Percentiles rank a stretch among this genome's conserved stretches.
Evolutionary conservation across 2,888 invertebrate genomes (phyloP).

Genomic region (Philereme vetulata): DNA sequence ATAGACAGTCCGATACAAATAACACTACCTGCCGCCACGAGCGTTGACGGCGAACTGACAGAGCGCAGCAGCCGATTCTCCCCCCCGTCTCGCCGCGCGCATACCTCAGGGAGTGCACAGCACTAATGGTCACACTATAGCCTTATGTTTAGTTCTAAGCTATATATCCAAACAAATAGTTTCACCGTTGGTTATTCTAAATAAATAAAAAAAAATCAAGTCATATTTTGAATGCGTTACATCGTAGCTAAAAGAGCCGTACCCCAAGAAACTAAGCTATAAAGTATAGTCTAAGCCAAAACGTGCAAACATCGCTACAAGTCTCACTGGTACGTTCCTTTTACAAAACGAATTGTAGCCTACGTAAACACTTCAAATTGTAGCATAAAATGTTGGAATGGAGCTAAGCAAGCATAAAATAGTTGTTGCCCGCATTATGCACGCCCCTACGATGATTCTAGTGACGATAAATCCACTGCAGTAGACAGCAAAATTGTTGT

Average conservation of each 20-base stretch:
- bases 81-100: too few relatives aligned
- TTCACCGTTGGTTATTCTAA: too few relatives aligned
- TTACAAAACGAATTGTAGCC: constrained; percentile 33
- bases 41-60: too few relatives aligned
- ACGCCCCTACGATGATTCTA: constrained; percentile 80
- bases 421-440: constrained; percentile 74
- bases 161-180: too few relatives aligned
- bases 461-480: constrained; percentile 76
- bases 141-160: too few relatives aligned
- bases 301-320: constrained; percentile 18
- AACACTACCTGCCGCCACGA: too few relatives aligned
- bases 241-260: background rate
- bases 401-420: constrained; percentile 73
- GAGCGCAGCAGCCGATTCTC: too few relatives aligned
- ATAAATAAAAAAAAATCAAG: too few relatives aligned
- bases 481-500: constrained; percentile 82
- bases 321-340: constrained; percentile 22
- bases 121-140: too few relatives aligned
- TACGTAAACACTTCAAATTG: constrained; percentile 54
- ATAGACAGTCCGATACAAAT: too few relatives aligned
- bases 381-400: constrained; percentile 54
- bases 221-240: background rate
- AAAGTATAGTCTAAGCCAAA: background rate
- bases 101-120: too few relatives aligned
- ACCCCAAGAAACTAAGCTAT: background rate